These are phyloP conservation scores for Pygoscelis adeliae DNA, from an alignment of 2,113 vertebrate species.

Conservation along the genomic window DNA sequence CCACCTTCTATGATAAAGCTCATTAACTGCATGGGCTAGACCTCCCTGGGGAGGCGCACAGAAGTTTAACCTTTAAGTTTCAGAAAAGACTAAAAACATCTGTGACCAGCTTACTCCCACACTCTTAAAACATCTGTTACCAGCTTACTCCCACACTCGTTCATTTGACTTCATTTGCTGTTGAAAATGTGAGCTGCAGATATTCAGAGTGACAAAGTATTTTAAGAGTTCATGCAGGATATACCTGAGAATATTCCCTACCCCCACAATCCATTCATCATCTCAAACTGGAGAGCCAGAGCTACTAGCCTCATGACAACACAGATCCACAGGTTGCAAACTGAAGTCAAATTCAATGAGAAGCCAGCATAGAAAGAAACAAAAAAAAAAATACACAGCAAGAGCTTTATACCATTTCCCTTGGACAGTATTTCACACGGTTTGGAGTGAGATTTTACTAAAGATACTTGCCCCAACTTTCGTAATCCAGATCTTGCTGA, in stretches of 20 bases:
- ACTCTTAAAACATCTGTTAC: neutral
- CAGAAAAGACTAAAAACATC: neutral
- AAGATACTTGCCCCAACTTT: neutral
- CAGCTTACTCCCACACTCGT: neutral
- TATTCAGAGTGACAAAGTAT: neutral
- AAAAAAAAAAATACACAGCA: neutral
- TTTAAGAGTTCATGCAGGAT: neutral
- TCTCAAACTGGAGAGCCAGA: neutral
- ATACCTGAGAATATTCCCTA: neutral
- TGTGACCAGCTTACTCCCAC: neutral
- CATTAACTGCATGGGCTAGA: neutral
- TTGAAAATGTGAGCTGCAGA: neutral
- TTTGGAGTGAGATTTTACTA: neutral
- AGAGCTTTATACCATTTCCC: neutral
- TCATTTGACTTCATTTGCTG: no score
- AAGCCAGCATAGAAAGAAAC: neutral
- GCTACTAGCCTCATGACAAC: neutral
- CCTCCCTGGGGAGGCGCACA: neutral
- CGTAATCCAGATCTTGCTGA: neutral
- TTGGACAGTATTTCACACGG: neutral
- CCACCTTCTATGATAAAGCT: neutral
- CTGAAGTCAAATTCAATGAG: accelerated
- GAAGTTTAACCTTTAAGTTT: neutral
- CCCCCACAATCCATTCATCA: neutral
- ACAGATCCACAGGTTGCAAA: neutral